Evolutionary conservation across 2,797 vertebrate species (phyloP), one percentile per base, ranked within the genome.

Genomic region (Coregonus ussuriensis): DNA sequence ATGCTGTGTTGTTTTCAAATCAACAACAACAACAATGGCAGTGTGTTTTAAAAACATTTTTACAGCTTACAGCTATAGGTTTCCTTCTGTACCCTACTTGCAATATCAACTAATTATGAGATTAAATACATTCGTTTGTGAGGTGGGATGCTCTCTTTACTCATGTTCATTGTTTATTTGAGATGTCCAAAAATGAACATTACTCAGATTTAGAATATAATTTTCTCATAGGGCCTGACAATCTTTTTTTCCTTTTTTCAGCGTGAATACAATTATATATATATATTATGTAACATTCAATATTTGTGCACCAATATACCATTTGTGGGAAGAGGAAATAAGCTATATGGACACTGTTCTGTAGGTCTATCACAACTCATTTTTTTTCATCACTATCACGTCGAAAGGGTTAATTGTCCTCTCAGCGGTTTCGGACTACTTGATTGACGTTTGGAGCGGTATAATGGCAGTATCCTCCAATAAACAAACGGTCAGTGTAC

Each of bases 371-470:
- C 85, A 84, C 77, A 82, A 83, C 72, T 71, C 86, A 67, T 59
- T 77, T 72, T 74, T 82, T 83, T 82, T 84, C 73, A 81, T 90
- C 89, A 82, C 87, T 80, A 74, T 4, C 4, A 25, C 80, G 86
- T 67, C 89, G 81, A 93, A 95, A 88, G 93, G 85, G 93, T 94
- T 94, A 94, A 82, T 79, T 51, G 4, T 71, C 81, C 87, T 35
- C 85, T 9, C 31, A 81, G 83, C 76, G 31, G 83, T 85, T 86
- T 85, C 81, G 79, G 85, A 76, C 41, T 29, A 33, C 77, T 69
- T 94, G 94, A 95, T 93, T 93, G 94, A 94, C 94, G 87, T 86
- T 87, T 63, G 56, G 84, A 85, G 78, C 83, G 15, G 52, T 76
- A 82, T 83, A 83, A 81, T 86, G 52, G 74, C 81, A 51, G 3